Percentiles rank a stretch among this genome's conserved stretches.
Conservation (phyloP, 2,888 invertebrate species). For the Neoascia interrupta region DNA sequence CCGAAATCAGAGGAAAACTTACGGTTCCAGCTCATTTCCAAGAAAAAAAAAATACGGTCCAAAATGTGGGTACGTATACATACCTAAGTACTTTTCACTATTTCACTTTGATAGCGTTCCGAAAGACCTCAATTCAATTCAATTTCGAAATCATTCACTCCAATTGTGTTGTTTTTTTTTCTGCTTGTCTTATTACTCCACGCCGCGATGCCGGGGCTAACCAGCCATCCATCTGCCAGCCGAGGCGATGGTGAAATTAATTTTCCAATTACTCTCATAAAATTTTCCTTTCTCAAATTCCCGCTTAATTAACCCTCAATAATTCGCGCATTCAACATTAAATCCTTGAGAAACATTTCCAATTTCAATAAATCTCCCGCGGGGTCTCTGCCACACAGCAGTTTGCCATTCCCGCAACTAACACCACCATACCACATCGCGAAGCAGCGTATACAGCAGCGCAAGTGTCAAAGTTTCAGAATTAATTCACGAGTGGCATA, state of each 20-base stretch:
- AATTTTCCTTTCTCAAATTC: slow-evolving; percentile 60
- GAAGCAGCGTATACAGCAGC: slow-evolving; percentile 3
- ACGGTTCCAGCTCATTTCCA: no score
- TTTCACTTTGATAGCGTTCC: slow-evolving; percentile 23
- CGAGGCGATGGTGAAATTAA: slow-evolving; percentile 39
- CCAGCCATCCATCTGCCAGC: slow-evolving; percentile 20
- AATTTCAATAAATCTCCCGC: slow-evolving; percentile 60
- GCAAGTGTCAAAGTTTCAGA: slow-evolving; percentile 63
- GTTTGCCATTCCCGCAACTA: no score
- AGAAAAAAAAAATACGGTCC: no score
- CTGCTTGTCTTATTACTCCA: slow-evolving; percentile 3
- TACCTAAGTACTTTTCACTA: slow-evolving; percentile 22
- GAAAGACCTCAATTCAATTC: slow-evolving; percentile 17
- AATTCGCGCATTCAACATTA: slow-evolving; percentile 63
- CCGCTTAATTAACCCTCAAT: slow-evolving; percentile 66
- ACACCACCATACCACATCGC: neutral
- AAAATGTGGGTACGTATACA: no score
- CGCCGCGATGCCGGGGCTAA: neutral
- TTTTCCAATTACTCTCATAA: slow-evolving; percentile 64
- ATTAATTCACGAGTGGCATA: slow-evolving; percentile 55
- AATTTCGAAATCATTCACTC: slow-evolving; percentile 3
- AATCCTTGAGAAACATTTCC: slow-evolving; percentile 64
- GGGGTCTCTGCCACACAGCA: neutral
- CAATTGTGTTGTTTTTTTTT: slow-evolving; percentile 34
- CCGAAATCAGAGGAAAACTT: no score